Base-by-base conservation (phyloP, 2,888 invertebrate species). In the Leptinotarsa peninsularis region DNA sequence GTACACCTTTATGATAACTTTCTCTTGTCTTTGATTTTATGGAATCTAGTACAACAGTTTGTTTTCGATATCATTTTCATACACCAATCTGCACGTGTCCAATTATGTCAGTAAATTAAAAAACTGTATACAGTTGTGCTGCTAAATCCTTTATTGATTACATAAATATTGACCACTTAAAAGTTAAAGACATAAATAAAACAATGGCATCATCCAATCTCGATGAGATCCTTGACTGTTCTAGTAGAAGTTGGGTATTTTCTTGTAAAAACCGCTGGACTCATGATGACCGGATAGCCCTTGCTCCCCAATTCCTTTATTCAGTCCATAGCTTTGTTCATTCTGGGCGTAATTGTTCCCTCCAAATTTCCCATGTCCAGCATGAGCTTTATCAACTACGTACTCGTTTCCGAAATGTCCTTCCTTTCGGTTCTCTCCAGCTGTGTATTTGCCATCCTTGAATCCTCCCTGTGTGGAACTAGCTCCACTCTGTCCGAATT, bases 201-300 rank as follows among this genome's bases (percentile, higher is more conserved):
- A 33, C n/a, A 63, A 63, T 58, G 58, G 63, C 63, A 63, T 10
- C 10, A n/a, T 58, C 43, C 10, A 43, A 58, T 21, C 13, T 58
- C 58, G 23, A 23, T 21, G 21, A 18, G 14, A 58, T 58, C 60
- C 52, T 27, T 66, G 67, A 68, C 49, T 54, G 33, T 60, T 49
- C 54, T 21, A 75, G 67, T 75, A 73, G 50, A 91, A 90, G 68
- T 86, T 84, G 15, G 88, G 88, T 83, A 91, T 90, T 82, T 90
- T 91, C 80, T 91, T 90, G 84, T 88, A 91, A 54, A 90, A 90
- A 1, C 90, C 90, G 76, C 88, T 90, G 49, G 90, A 90, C 78
- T 92, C 92, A 78, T 92, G 92, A 79, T 92, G 91, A 0, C 92
- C 92, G 75, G 91, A 89, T 58, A 92, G 86, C 0, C 91, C 91